Evolutionary conservation across 1,140 invertebrate genomes (phyloP).

Genomic region (Heliconius eleuchia): DNA sequence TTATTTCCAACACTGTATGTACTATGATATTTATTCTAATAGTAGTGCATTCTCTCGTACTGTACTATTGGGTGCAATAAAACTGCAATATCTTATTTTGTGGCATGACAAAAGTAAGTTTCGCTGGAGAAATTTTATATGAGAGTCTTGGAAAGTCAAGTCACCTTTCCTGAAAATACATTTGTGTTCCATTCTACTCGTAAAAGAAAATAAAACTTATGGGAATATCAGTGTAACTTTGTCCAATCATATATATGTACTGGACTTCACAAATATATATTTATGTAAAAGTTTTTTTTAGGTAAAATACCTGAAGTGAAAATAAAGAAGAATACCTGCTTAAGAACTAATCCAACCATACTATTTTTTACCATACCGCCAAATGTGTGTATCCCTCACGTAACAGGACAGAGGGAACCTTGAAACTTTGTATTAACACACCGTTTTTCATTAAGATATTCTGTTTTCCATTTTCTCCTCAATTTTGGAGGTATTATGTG

Average conservation of each 20-base stretch:
- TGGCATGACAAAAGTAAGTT: slow-evolving; percentile 14
- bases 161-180: background rate
- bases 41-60: slow-evolving; percentile 9
- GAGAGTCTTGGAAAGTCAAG: background rate
- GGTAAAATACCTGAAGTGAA: too few relatives aligned
- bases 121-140: background rate
- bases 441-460: too few relatives aligned
- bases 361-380: too few relatives aligned
- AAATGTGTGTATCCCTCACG: too few relatives aligned
- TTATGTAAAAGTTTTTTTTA: too few relatives aligned
- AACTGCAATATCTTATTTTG: slow-evolving; percentile 26
- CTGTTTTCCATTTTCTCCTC: too few relatives aligned
- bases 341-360: too few relatives aligned
- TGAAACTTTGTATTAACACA: too few relatives aligned
- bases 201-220: background rate
- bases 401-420: too few relatives aligned
- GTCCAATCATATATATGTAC: background rate
- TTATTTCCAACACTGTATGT: background rate
- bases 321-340: too few relatives aligned
- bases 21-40: slow-evolving; percentile 7
- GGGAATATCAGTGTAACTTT: background rate
- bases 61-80: slow-evolving; percentile 25
- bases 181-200: background rate
- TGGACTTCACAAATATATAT: too few relatives aligned
- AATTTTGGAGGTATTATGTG: too few relatives aligned